A percentile compares a stretch with the other conserved stretches of the same genome.
Conservation (phyloP, 2,797 vertebrate species). For the Alosa sapidissima region DNA sequence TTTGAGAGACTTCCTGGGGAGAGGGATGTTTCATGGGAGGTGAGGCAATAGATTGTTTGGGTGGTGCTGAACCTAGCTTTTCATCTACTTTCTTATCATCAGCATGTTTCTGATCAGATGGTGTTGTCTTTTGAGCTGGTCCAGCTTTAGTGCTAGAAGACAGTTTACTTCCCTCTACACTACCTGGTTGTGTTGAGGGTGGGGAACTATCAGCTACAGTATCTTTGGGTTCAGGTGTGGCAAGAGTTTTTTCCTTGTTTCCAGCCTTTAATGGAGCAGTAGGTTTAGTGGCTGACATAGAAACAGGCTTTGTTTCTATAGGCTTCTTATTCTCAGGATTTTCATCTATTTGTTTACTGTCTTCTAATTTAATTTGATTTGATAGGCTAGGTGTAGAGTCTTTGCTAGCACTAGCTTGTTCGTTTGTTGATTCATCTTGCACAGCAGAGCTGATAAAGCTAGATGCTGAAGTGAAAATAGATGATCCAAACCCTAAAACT, state of each 20-base stretch:
- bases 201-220: background rate
- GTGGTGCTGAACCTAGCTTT: background rate
- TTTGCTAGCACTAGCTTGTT: constrained; percentile 68
- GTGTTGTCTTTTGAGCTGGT: constrained; percentile 53
- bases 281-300: background rate
- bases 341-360: background rate
- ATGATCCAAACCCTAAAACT: constrained; percentile 93
- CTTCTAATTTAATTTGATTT: constrained; percentile 7
- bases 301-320: background rate
- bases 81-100: constrained; percentile 46
- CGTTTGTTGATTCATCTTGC: constrained; percentile 78
- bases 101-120: constrained; percentile 51
- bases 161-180: background rate
- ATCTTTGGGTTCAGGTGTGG: constrained; percentile 55
- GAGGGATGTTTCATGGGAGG: background rate
- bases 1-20: background rate
- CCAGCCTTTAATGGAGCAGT: background rate
- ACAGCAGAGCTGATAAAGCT: constrained; percentile 86
- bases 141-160: constrained; percentile 33
- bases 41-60: background rate
- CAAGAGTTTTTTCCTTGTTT: background rate
- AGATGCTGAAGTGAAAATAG: constrained; percentile 91
- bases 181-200: constrained; percentile 44
- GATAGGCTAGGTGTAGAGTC: constrained; percentile 2
- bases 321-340: background rate